Evolutionary conservation across 37 sponge, comb jelly and placozoan species (phyloP), one percentile per base, ranked within the genome.

Genomic region (Spongilla lacustris): DNA sequence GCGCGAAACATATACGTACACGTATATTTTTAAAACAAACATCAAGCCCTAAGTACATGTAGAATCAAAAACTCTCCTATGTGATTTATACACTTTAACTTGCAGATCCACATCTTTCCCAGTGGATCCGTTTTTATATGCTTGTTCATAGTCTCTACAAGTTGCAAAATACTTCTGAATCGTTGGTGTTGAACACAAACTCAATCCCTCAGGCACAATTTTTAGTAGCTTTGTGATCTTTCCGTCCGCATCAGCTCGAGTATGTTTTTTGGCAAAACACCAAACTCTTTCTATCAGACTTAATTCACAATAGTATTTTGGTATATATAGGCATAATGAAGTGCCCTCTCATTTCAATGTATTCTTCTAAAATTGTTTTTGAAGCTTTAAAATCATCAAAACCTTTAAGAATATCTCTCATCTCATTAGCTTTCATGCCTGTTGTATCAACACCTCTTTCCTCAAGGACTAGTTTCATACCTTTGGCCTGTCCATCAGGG

Each of bases 231-330:
- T 36, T 50, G 66, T 25, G n/a, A 78, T 46, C 24, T 4, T 50
- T 30, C 81, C 81, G 23, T 80, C 67, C 34, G 24, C 34, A 25
- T 67, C 2, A 68, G 81, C 81, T 30, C 81, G n/a, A 19, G 69
- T 30, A 35, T 80, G 36, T 80, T 80, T 80, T 36, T 80, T 66
- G 30, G 81, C 68, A 67, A 67, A 34, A 30, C 81, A 80, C 81
- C 81, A 80, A 24, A 25, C 30, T 32, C 81, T 28, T 68, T 80
- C 81, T 32, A 66, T 80, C 19, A 69, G 38, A 36, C 67, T 80
- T 28, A 80, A 35, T 48, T 37, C 58, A 78, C 49, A 78, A 31
- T 49, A 12, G 36, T 32, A 75, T 31, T 75, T 75, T 27, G 34
- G 76, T 33, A 75, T 29, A 33, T 34, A 75, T 33, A 75, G 34